These are phyloP conservation scores for Ophonus ardosiacus DNA, from an alignment of 2,888 invertebrate genomes.

Conservation along the genomic window DNA sequence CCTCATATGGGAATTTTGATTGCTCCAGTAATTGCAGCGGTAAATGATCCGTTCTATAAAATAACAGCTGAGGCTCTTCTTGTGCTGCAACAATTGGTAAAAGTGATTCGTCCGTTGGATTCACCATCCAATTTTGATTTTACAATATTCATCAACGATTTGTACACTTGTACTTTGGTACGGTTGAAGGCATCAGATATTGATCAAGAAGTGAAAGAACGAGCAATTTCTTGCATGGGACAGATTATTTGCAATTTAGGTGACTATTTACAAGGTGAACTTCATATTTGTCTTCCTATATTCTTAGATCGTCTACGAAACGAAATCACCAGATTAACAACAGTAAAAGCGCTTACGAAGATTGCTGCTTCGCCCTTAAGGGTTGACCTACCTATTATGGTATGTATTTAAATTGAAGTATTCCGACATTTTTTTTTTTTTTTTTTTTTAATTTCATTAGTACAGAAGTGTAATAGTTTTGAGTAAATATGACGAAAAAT, in stretches of 20 bases:
- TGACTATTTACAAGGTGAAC: slow-evolving; percentile 88
- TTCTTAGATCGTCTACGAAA: slow-evolving; percentile 96
- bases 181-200: slow-evolving; percentile 96
- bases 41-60: slow-evolving; percentile 98
- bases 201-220: slow-evolving; percentile 99
- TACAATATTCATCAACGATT: slow-evolving; percentile 81
- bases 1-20: slow-evolving; percentile 87
- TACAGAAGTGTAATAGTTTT: too few species aligned
- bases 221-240: slow-evolving; percentile 98
- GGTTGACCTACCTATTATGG: slow-evolving; percentile 90
- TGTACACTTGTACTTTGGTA: slow-evolving; percentile 91
- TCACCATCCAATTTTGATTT: slow-evolving; percentile 65
- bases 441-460: too few species aligned
- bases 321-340: slow-evolving; percentile 97
- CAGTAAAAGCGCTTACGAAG: slow-evolving; percentile 96
- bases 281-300: slow-evolving; percentile 93
- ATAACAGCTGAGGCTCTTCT: slow-evolving; percentile 97
- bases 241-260: slow-evolving; percentile 96
- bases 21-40: slow-evolving; percentile 91
- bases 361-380: slow-evolving; percentile 93
- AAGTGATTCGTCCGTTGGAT: slow-evolving; percentile 93
- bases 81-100: slow-evolving; percentile 95
- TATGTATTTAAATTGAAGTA: slow-evolving; percentile 68
- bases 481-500: too few species aligned
- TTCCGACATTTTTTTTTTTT: too few species aligned